Base-by-base conservation (phyloP, 2,797 vertebrate species). In the Sternarchorhynchus goeldii region DNA sequence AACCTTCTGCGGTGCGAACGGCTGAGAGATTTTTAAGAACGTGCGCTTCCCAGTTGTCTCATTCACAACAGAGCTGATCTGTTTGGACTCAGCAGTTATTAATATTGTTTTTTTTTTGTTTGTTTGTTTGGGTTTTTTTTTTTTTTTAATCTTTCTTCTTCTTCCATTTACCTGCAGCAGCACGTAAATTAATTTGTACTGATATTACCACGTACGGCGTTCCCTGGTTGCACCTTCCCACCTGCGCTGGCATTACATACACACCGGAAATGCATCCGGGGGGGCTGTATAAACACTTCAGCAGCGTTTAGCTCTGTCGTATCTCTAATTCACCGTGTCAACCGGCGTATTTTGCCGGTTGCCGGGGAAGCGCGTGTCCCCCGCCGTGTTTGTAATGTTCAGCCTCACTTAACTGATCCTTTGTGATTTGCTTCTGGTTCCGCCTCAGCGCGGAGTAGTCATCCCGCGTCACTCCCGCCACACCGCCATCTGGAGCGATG, bases 341-440 rank as follows among this genome's bases (percentile, higher is more conserved):
- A 55, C 78, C 77, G 76, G 81, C 85, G 62, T 76, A 84, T 86
- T 81, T 85, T 82, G 84, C 84, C 82, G 81, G 50, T 87, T 89
- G 81, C 71, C 81, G 77, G 79, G 66, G 63, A 85, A 73, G 34
- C 84, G 85, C 85, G 58, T 82, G 80, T 82, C 84, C 78, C 88
- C 86, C 86, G 88, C 80, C 80, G 83, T 85, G 88, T 91, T 88
- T 73, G 80, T 83, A 88, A 86, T 77, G 86, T 91, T 92, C 88
- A 89, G 90, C 90, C 89, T 82, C 89, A 88, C 92, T 92, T 90
- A 93, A 91, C 90, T 91, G 90, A 91, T 93, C 89, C 92, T 88
- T 91, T 88, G 83, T 89, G 90, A 92, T 91, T 92, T 92, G 90
- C 91, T 88, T 87, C 86, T 85, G 90, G 89, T 92, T 91, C 89